Evolutionary conservation across 2,888 invertebrate species (phyloP).

Genomic region (Sesia apiformis): DNA sequence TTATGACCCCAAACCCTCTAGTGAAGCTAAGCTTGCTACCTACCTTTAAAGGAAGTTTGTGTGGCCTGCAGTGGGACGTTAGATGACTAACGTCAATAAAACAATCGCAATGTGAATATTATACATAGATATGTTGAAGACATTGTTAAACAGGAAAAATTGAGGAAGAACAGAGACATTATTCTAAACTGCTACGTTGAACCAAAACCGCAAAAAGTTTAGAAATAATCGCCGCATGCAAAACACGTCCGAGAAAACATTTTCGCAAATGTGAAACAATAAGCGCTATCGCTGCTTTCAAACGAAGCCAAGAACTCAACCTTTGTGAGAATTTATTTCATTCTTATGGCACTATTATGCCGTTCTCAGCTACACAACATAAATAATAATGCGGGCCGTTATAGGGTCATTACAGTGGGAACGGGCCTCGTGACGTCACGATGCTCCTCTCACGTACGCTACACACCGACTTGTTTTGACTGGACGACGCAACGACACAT

Average conservation of each 20-base stretch:
- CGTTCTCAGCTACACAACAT: constrained; percentile 71
- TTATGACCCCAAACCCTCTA: too few relatives aligned
- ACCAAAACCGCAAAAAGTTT: background rate
- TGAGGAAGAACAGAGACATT: too few relatives aligned
- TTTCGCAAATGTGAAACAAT: constrained; percentile 57
- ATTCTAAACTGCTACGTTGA: too few relatives aligned
- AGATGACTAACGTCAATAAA: too few relatives aligned
- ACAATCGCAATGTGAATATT: too few relatives aligned
- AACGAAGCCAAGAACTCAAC: constrained; percentile 62
- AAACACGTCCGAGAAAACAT: constrained; percentile 43
- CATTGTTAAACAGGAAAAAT: too few relatives aligned
- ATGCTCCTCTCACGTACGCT: constrained; percentile 19
- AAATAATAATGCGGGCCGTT: constrained; percentile 70
- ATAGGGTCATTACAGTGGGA: constrained; percentile 67
- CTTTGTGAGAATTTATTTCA: constrained; percentile 66
- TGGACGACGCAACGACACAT: constrained; percentile 3
- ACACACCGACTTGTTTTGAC: constrained; percentile 22
- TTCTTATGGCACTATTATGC: constrained; percentile 71
- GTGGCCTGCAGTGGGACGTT: too few relatives aligned
- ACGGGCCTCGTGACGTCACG: constrained; percentile 51
- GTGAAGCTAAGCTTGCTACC: too few relatives aligned
- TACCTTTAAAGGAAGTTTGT: too few relatives aligned
- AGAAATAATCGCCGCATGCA: constrained; percentile 33
- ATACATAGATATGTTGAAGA: too few relatives aligned
- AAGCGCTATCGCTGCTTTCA: constrained; percentile 57